Base-by-base conservation (phyloP, 2,113 vertebrate species). In the Aegotheles bennettii region DNA sequence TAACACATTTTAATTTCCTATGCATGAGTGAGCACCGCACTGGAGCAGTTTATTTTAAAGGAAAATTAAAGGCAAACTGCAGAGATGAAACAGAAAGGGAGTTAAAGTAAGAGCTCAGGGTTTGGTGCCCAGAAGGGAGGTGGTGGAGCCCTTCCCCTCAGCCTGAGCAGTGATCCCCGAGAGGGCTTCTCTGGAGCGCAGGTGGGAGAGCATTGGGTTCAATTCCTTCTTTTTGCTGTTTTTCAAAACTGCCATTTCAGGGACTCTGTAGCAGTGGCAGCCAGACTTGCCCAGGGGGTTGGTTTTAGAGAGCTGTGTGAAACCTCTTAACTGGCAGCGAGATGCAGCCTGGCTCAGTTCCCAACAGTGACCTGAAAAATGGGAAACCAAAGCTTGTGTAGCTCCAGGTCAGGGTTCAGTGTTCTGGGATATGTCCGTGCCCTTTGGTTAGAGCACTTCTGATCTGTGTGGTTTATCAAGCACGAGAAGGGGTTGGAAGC, bases 81-180 rank as follows among this genome's bases (percentile, higher is more conserved):
- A 23, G 68, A 61, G 78, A 35, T 69, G 45, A 78, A 83, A 53
- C 11, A 48, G 10, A 63, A 51, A 36, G 14, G 17, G 79, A 56
- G 9, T 53, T 53, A 0, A 45, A n/a, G 45, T 3, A 88, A 42
- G 73, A 26, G 84, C 13, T 16, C 7, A 24, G 25, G 5, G 10
- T 40, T 9, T 60, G 59, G 15, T 36, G 51, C 5, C 4, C 28
- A 31, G 24, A 3, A 43, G 15, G 60, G 36, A 63, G 60, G 3
- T 26, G 43, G n/a, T 31, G 63, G 10, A 42, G 35, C 23, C 3
- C 26, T 40, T 40, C 13, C 45, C 13, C 45, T 42, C 31, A 21
- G 4, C 45, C 7, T 0, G 0, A 11, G 33, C 1, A 1, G 42
- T 10, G 9, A 35, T 3, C n/a, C 40, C 63, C 2, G 4, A 38